A percentile compares a stretch with the other conserved stretches of the same genome.
Evolutionary conservation across 2,113 vertebrate species (phyloP).

Genomic region (Sinocyclocheilus anophthalmus): DNA sequence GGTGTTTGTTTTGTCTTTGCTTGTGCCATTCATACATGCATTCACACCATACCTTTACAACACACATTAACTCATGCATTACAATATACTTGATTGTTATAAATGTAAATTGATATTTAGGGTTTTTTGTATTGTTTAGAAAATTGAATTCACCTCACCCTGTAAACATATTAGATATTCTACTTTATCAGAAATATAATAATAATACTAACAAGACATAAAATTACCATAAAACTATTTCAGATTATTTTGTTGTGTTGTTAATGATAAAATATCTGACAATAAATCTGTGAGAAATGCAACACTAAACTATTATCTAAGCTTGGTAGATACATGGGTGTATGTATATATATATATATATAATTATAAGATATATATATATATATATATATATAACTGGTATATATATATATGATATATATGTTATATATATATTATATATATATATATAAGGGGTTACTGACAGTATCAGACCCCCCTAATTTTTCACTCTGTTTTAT

Average conservation of each 20-base stretch:
- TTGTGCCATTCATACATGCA: background rate
- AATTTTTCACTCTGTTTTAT: too few relatives aligned
- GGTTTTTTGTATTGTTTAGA: background rate
- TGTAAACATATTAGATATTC: background rate
- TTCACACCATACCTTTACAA: conserved; percentile 26
- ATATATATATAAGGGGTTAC: too few relatives aligned
- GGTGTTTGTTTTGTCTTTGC: conserved; percentile 28
- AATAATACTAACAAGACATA: background rate
- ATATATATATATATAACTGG: too few relatives aligned
- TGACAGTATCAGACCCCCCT: too few relatives aligned
- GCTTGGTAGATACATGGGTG: too few relatives aligned
- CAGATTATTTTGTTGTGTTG: background rate
- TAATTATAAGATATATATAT: too few relatives aligned
- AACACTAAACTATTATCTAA: too few relatives aligned
- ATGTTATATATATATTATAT: too few relatives aligned
- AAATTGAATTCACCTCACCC: background rate
- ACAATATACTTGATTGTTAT: conserved; percentile 22
- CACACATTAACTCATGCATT: background rate
- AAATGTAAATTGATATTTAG: background rate
- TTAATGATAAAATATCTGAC: too few relatives aligned
- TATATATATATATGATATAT: too few relatives aligned
- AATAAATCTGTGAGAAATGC: too few relatives aligned
- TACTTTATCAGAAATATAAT: background rate
- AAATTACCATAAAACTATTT: background rate
- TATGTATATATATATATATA: too few relatives aligned